Evolutionary conservation across 2,888 invertebrate species (phyloP).

Genomic region (Apotomis capreana): DNA sequence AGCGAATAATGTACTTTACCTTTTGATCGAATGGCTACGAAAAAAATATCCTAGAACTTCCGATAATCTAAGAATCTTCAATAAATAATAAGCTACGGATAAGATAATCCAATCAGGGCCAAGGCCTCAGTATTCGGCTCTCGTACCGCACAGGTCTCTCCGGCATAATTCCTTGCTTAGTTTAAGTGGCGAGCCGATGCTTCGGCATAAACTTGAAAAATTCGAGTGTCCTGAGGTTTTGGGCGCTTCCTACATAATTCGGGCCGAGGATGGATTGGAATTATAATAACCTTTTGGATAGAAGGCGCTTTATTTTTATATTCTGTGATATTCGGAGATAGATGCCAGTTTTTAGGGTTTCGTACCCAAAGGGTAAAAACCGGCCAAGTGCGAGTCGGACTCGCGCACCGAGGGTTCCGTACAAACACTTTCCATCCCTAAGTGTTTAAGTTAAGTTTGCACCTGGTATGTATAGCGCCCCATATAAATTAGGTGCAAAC

Average conservation of each 20-base stretch:
- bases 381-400: too few relatives aligned
- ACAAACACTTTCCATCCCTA: too few relatives aligned
- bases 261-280: conserved; percentile 11
- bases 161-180: conserved; percentile 37
- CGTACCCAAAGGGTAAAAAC: too few relatives aligned
- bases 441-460: too few relatives aligned
- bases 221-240: conserved; percentile 16
- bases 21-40: neutral
- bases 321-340: too few relatives aligned
- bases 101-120: conserved; percentile 13
- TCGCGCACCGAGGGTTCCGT: too few relatives aligned
- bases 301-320: too few relatives aligned
- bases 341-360: too few relatives aligned
- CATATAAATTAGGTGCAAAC: too few relatives aligned
- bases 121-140: conserved; percentile 4
- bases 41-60: neutral
- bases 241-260: conserved; percentile 10
- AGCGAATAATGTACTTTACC: too few relatives aligned
- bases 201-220: conserved; percentile 26
- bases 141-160: conserved; percentile 29
- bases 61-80: conserved; percentile 1
- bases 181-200: conserved; percentile 34
- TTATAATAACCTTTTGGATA: conserved; percentile 9
- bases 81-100: conserved; percentile 23
- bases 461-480: too few relatives aligned